Conservation (phyloP, 2,113 vertebrate genomes). For the Butastur rufipennis region DNA sequence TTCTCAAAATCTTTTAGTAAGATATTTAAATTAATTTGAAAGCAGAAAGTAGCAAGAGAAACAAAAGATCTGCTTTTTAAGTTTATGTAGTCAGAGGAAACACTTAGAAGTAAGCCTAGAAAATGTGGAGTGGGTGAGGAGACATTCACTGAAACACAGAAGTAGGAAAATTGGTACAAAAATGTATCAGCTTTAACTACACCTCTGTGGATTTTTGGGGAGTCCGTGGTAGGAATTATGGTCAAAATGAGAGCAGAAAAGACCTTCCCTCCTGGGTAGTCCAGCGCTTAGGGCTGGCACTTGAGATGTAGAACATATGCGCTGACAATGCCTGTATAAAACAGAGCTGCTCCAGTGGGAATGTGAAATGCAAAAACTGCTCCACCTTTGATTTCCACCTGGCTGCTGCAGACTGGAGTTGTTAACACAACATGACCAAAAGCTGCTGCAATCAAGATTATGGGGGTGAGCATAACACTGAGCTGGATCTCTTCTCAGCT, state of each 20-base stretch:
- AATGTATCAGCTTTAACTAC: not conserved
- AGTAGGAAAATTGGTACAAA: not conserved
- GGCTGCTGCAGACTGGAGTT: not conserved
- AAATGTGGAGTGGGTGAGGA: not conserved
- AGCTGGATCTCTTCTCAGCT: not conserved
- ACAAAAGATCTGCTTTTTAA: not conserved
- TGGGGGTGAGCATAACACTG: no score
- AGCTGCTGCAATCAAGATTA: not conserved
- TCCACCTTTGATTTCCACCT: not conserved
- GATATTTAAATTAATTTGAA: not conserved
- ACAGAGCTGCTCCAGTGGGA: not conserved
- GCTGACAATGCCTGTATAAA: not conserved
- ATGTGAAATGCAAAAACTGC: not conserved
- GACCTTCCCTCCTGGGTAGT: accelerated
- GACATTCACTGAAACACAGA: not conserved
- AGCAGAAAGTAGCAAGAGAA: not conserved
- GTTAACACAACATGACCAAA: not conserved
- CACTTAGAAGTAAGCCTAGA: not conserved
- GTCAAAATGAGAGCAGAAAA: not conserved
- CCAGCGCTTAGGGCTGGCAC: not conserved
- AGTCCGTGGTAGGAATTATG: no score
- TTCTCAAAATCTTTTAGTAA: not conserved
- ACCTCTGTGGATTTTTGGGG: not conserved
- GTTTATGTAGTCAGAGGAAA: not conserved
- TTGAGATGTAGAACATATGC: not conserved